Conservation (phyloP, 2,888 invertebrate species). For the Rhabditoides inermis region DNA sequence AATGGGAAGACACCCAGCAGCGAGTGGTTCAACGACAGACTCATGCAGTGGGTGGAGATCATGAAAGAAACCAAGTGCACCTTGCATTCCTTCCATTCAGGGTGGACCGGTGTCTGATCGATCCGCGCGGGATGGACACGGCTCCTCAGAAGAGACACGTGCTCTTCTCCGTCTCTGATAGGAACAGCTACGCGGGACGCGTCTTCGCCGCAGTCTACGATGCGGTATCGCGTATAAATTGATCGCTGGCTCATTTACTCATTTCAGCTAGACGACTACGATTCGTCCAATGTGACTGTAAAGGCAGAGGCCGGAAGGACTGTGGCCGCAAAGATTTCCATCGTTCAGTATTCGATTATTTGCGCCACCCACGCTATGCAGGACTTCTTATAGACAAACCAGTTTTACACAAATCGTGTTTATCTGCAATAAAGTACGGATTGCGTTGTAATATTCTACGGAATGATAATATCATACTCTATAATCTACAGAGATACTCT, state of each 20-base stretch:
- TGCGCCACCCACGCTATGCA: no score
- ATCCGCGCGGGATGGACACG: slow-evolving; percentile 49
- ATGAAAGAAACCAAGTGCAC: no score
- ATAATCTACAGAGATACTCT: no score
- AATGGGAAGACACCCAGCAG: slow-evolving; percentile 21
- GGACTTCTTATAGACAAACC: no score
- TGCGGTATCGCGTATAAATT: background rate
- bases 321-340: background rate
- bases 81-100: background rate
- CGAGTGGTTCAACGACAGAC: slow-evolving; percentile 31
- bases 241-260: background rate
- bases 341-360: background rate
- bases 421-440: no score
- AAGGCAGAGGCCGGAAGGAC: slow-evolving; percentile 4
- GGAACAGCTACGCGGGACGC: slow-evolving; percentile 5
- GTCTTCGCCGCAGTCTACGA: slow-evolving; percentile 7
- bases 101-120: slow-evolving; percentile 50
- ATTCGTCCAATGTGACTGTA: background rate
- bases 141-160: slow-evolving; percentile 30
- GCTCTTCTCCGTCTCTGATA: slow-evolving; percentile 37
- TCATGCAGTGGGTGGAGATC: slow-evolving; percentile 20
- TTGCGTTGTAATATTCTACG: no score
- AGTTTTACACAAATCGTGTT: no score
- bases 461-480: no score
- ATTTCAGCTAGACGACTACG: slow-evolving; percentile 4